Conservation (phyloP, 2,888 invertebrate genomes). For the Melinopterus prodromus region DNA sequence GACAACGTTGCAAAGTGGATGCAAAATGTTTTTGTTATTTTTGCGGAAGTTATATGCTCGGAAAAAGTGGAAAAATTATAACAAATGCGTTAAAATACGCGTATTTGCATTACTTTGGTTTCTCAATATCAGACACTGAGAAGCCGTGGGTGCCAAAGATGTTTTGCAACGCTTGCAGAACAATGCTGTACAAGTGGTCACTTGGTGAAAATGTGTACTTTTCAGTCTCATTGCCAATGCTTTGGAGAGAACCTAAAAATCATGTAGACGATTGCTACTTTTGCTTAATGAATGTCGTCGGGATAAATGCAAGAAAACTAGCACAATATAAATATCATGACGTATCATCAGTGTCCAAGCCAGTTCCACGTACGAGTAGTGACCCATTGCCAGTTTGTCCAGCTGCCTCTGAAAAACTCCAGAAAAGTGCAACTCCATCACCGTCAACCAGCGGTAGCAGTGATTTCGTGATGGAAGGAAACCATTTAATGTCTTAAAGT, state of each 20-base stretch:
- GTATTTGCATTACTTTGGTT: constrained; percentile 18
- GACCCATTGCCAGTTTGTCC: constrained; percentile 23
- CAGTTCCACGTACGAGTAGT: constrained; percentile 25
- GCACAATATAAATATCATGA: constrained; percentile 23
- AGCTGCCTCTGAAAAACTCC: constrained; percentile 18
- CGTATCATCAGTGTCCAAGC: not conserved
- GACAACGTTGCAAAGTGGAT: constrained; percentile 27
- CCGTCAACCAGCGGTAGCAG: constrained; percentile 18
- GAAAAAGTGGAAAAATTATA: constrained; percentile 26
- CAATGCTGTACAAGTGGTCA: constrained; percentile 29
- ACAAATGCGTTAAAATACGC: constrained; percentile 25
- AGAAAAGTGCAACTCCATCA: constrained; percentile 17
- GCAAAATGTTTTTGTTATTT: constrained; percentile 27
- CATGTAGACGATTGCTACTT: constrained; percentile 51
- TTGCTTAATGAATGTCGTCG: constrained; percentile 42
- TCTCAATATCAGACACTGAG: constrained; percentile 12
- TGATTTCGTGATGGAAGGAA: constrained; percentile 26
- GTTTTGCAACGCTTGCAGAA: constrained; percentile 14
- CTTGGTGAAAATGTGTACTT: constrained; percentile 38
- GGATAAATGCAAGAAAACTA: constrained; percentile 30
- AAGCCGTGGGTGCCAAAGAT: constrained; percentile 7
- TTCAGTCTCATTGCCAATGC: constrained; percentile 46
- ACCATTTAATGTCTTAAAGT: constrained; percentile 29
- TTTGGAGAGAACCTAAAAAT: constrained; percentile 48
- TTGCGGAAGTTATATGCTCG: constrained; percentile 22